Conservation (phyloP, 2,888 invertebrate genomes). For the Xylophagus ater region DNA sequence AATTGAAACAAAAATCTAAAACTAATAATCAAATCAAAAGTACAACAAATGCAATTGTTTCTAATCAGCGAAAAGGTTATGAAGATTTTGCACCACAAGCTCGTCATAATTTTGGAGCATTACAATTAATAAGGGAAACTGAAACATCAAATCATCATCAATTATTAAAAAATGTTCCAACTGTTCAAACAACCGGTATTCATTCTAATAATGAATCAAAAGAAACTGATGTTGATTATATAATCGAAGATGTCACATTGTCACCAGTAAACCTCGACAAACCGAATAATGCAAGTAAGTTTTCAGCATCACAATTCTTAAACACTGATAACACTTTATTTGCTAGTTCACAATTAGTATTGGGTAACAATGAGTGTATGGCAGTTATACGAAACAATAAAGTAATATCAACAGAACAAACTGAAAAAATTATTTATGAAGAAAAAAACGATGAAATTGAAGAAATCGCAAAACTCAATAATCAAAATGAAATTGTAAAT, state of each 20-base stretch:
- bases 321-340: background rate
- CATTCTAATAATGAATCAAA: background rate
- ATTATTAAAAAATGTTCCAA: too few relatives aligned
- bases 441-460: too few relatives aligned
- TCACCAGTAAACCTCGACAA: too few relatives aligned
- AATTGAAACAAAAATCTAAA: background rate
- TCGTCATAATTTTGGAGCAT: background rate
- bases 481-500: too few relatives aligned
- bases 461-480: too few relatives aligned
- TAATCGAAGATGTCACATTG: background rate
- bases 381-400: too few relatives aligned
- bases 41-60: too few relatives aligned
- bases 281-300: too few relatives aligned
- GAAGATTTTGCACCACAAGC: background rate
- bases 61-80: background rate
- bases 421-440: too few relatives aligned
- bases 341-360: background rate
- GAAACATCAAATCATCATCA: too few relatives aligned
- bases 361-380: too few relatives aligned
- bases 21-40: background rate
- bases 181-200: background rate
- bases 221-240: background rate
- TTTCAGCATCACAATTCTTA: slow-evolving; percentile 1
- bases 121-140: background rate
- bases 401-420: too few relatives aligned